Base-by-base conservation (phyloP, 2,113 vertebrate species). In the Picathartes gymnocephalus region DNA sequence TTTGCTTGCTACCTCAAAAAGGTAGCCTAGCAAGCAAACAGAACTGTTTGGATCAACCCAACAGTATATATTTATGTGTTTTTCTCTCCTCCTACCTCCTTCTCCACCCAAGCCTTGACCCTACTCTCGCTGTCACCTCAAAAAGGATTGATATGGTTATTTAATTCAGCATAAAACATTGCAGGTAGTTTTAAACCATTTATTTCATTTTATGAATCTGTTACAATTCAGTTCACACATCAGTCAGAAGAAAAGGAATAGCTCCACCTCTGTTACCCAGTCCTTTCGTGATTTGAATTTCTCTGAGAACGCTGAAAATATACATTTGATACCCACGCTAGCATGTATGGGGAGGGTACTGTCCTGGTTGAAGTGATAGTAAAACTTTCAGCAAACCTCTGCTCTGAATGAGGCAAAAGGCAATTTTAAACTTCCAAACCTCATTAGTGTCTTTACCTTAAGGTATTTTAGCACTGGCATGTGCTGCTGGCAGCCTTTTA, bases 21-120 rank as follows among this genome's bases (percentile, higher is more conserved):
- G n/a, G n/a, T n/a, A n/a, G n/a, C n/a, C n/a, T n/a, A n/a, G n/a
- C 39, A 39, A 39, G 39, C 39, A 39, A 39, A 39, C 39, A 10
- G 39, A 93, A 24, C 2, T 31, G 7, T 45, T 76, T 65, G 20
- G 13, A 51, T 61, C 21, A 88, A 86, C 66, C 3, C 9, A 79
- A 25, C 23, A 53, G 4, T 13, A 45, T 20, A 4, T 50, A 45
- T 39, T 42, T 60, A 7, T 47, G 11, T 19, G n/a, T 42, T 72
- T 76, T 91, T 48, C 9, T 51, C 22, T 88, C 12, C n/a, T 61
- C 8, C 13, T 18, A 5, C 24, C 5, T 47, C 13, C 30, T 64
- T 8, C 2, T 6, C 4, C 28, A 0, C 33, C 15, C 47, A 57
- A 37, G 7, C 7, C n/a, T 60, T 4, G 6, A 72, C 4, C 9